A percentile compares a stretch with the other conserved stretches of the same genome.
phyloP scores from a whole-genome alignment of 2,797 vertebrate genomes.

The Chloroceryle amazona region DNA sequence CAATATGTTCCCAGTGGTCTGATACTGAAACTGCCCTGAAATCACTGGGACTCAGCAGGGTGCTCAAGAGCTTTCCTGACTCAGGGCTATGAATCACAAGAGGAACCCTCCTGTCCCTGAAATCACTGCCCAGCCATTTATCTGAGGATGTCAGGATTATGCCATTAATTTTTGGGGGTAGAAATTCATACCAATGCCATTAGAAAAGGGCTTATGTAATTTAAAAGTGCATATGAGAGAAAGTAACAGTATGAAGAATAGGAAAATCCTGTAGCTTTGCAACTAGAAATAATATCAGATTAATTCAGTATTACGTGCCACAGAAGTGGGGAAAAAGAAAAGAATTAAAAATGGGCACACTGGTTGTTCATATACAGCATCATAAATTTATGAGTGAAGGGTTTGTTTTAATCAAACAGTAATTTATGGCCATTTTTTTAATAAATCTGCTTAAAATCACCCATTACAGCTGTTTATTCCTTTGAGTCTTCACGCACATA shows the following conservation, averaged over 20 bases:
- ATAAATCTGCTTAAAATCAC: conserved; percentile 24
- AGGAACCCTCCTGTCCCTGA: background rate
- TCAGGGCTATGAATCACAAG: background rate
- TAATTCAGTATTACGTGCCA: background rate
- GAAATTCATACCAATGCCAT: background rate
- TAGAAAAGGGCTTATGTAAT: background rate
- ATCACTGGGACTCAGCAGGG: background rate
- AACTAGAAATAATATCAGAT: background rate
- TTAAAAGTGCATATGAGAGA: background rate
- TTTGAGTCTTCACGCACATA: background rate
- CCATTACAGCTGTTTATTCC: background rate
- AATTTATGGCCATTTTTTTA: background rate
- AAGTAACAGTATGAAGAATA: background rate
- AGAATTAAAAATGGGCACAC: background rate
- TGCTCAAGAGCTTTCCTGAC: background rate
- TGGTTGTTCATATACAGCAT: background rate
- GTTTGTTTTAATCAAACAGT: background rate
- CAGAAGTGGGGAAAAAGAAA: background rate
- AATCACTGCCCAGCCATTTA: background rate
- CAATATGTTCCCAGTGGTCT: background rate
- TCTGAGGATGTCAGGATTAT: background rate
- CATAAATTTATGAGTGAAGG: background rate
- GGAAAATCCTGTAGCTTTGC: background rate
- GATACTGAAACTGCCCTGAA: background rate
- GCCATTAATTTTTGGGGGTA: background rate